Evolutionary conservation across 2,113 vertebrate genomes (phyloP).

Genomic region (Myrmecophaga tridactyla): DNA sequence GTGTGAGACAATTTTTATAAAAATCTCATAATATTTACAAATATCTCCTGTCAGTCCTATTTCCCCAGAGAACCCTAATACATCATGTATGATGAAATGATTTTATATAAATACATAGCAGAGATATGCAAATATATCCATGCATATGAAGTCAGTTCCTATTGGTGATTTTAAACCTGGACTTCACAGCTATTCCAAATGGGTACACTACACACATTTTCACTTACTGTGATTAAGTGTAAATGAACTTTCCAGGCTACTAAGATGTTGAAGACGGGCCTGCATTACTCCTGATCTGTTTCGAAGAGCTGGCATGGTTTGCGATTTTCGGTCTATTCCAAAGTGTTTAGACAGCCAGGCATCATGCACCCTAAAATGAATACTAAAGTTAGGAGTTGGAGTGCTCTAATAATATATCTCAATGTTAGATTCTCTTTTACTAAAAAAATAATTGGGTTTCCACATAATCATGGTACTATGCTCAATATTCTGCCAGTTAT

Average conservation of each 20-base stretch:
- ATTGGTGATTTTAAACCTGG: neutral
- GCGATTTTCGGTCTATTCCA: conserved; percentile 91
- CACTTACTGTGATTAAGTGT: conserved; percentile 94
- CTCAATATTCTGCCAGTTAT: conserved; percentile 19
- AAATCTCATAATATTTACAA: too few species aligned
- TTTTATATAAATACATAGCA: neutral
- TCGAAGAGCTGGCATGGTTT: conserved; percentile 95
- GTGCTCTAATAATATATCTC: neutral
- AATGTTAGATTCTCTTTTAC: neutral
- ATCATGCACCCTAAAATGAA: conserved; percentile 88
- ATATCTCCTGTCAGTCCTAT: too few species aligned
- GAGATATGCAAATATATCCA: neutral
- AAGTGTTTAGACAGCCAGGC: conserved; percentile 89
- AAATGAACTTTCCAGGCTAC: conserved; percentile 93
- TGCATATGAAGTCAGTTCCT: neutral
- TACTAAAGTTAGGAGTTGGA: conserved; percentile 17
- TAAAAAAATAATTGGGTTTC: neutral
- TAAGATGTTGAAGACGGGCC: conserved; percentile 91
- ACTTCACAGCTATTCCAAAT: neutral
- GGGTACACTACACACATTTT: neutral
- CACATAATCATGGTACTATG: neutral
- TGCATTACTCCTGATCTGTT: conserved; percentile 90
- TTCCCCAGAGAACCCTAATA: too few species aligned
- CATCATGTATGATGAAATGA: neutral
- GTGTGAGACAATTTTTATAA: too few species aligned